These are phyloP conservation scores for Babylonia areolata DNA, from an alignment of 1,140 invertebrate species.

Conservation along the genomic window DNA sequence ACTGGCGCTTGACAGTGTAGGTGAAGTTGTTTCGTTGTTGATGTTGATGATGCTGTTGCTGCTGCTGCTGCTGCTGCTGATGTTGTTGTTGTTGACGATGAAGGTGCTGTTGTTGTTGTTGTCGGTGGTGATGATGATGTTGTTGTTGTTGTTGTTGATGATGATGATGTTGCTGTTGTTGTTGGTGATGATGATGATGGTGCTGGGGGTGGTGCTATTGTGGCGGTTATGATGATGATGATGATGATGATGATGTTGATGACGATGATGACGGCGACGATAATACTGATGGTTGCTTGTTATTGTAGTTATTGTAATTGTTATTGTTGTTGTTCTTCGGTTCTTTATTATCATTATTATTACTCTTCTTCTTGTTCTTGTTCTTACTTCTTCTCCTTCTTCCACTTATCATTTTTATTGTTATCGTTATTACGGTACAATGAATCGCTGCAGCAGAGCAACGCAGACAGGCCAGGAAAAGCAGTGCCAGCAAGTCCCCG, in stretches of 20 bases:
- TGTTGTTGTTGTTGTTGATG: slow-evolving; percentile 2
- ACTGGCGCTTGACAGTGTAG: neutral
- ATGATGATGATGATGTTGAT: slow-evolving; percentile 34
- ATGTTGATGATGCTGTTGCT: too few relatives aligned
- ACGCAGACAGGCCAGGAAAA: too few relatives aligned
- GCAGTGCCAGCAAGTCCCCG: too few relatives aligned
- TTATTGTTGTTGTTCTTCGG: too few relatives aligned
- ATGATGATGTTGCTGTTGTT: slow-evolving; percentile 1
- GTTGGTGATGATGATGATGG: neutral
- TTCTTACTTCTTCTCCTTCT: too few relatives aligned
- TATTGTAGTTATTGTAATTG: neutral
- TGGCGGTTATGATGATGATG: slow-evolving; percentile 28
- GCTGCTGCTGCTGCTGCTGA: too few relatives aligned
- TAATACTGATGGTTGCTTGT: neutral
- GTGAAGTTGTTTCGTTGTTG: neutral
- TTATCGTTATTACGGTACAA: too few relatives aligned
- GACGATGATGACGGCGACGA: slow-evolving; percentile 30
- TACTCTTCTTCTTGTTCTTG: too few relatives aligned
- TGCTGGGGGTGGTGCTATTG: neutral
- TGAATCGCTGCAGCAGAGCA: too few relatives aligned
- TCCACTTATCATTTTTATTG: too few relatives aligned
- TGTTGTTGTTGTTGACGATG: slow-evolving; percentile 1
- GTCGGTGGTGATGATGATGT: neutral
- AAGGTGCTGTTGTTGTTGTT: slow-evolving; percentile 2
- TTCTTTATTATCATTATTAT: too few relatives aligned